These are phyloP conservation scores for Ailuropoda melanoleuca DNA, from an alignment of 2,113 vertebrate genomes.

Conservation along the genomic window DNA sequence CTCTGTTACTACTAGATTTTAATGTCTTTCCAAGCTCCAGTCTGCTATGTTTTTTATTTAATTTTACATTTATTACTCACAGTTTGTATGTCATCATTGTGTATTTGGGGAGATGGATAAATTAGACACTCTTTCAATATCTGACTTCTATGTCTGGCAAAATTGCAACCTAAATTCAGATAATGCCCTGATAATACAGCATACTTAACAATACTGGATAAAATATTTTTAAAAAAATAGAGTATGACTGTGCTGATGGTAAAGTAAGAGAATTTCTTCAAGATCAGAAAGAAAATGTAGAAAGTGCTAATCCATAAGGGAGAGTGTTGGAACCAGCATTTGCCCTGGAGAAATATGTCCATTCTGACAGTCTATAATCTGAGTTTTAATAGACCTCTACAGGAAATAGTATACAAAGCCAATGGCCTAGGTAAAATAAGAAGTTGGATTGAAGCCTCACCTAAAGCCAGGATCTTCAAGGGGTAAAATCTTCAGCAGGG, in stretches of 20 bases:
- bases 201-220: background rate
- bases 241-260: background rate
- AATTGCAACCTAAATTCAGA: background rate
- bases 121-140: background rate
- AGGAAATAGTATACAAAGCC: background rate
- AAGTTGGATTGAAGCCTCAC: background rate
- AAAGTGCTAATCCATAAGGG: background rate
- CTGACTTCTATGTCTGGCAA: conserved; percentile 18
- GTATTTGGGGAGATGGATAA: background rate
- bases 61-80: background rate
- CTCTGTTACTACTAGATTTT: background rate
- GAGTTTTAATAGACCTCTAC: background rate
- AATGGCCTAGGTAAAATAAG: background rate
- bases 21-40: background rate
- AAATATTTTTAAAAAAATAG: background rate
- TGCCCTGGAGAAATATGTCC: background rate
- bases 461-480: background rate
- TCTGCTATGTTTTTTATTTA: background rate
- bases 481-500: background rate
- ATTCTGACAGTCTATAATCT: background rate
- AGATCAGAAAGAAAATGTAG: background rate
- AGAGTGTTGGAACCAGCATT: background rate
- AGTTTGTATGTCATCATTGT: background rate
- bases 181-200: background rate
- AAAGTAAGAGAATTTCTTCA: background rate